phyloP scores from a whole-genome alignment of 1,140 invertebrate species.

The Druon quercuslanigerum region DNA sequence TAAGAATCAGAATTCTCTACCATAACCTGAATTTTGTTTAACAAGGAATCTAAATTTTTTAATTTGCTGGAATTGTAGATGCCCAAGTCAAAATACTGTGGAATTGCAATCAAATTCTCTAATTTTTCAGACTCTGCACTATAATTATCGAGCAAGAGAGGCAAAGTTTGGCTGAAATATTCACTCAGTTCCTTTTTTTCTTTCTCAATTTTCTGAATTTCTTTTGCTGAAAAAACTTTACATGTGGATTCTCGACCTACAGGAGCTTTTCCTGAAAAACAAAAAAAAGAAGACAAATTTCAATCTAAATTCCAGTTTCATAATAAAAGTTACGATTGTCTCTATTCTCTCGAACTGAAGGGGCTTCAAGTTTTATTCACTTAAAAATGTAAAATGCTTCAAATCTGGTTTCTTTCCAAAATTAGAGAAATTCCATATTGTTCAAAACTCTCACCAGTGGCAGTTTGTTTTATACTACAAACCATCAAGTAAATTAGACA shows the following conservation, averaged over 20 bases:
- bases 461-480: conserved; percentile 96
- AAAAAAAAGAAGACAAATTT: conserved; percentile 4
- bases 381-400: too few relatives aligned
- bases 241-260: conserved; percentile 93
- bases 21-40: conserved; percentile 89
- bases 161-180: conserved; percentile 96
- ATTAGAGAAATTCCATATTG: too few relatives aligned
- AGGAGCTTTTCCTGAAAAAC: conserved; percentile 84
- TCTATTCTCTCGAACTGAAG: too few relatives aligned
- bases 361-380: too few relatives aligned
- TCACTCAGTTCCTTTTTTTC: conserved; percentile 83
- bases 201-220: too few relatives aligned
- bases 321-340: too few relatives aligned
- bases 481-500: conserved; percentile 99
- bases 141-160: conserved; percentile 94
- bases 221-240: conserved; percentile 83
- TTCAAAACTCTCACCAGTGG: conserved; percentile 81
- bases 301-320: too few relatives aligned
- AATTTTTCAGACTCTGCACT: conserved; percentile 97
- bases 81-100: conserved; percentile 98
- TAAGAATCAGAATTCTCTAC: conserved; percentile 92
- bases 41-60: conserved; percentile 84
- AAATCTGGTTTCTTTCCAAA: too few relatives aligned
- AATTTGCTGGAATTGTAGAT: conserved; percentile 96
- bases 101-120: conserved; percentile 94